Evolutionary conservation across 2,113 vertebrate species (phyloP).

Genomic region (Columba livia): DNA sequence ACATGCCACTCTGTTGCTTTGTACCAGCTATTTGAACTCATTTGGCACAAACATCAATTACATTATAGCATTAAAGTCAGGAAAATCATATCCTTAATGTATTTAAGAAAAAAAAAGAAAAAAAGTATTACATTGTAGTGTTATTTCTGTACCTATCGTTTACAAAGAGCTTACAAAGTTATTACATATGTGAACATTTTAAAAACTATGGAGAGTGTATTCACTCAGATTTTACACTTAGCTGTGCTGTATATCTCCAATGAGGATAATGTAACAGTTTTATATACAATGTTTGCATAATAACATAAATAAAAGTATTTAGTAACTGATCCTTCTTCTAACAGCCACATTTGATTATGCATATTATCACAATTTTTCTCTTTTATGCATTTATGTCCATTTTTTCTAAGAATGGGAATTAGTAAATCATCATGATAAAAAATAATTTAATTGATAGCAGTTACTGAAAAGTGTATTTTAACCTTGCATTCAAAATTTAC

Average conservation of each 20-base stretch:
- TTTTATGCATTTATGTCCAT: neutral
- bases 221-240: neutral
- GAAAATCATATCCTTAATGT: neutral
- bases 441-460: neutral
- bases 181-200: neutral
- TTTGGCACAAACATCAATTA: neutral
- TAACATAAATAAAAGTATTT: neutral
- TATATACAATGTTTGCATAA: neutral
- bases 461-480: neutral
- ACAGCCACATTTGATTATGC: fast-evolving
- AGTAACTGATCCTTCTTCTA: neutral
- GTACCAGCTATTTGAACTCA: neutral
- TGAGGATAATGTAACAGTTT: neutral
- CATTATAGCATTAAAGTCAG: neutral
- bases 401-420: neutral
- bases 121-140: neutral
- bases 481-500: neutral
- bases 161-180: neutral
- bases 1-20: neutral
- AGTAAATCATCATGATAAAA: neutral
- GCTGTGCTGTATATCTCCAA: fast-evolving
- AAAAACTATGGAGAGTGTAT: neutral
- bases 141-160: neutral
- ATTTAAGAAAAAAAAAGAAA: neutral
- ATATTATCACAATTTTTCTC: neutral